Evolutionary conservation across 1,140 invertebrate genomes (phyloP), one percentile per base, ranked within the genome.

Genomic region (Drosophila subobscura): DNA sequence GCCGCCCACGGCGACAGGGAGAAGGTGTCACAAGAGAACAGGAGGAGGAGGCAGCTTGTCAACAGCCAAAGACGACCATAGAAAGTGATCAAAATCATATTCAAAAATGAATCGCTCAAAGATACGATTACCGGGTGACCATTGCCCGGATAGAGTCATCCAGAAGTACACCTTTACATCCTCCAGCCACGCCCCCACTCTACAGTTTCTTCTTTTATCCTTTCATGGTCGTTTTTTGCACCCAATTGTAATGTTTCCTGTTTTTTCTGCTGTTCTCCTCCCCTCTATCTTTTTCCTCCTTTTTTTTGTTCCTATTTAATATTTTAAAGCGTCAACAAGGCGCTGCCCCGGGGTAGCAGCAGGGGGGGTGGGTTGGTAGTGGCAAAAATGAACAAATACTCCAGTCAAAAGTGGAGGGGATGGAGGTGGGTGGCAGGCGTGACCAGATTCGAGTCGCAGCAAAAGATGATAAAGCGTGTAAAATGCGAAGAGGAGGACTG

Each of bases 281-380:
- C 53, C 27, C 40, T 7, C 49, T 12, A 44, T 14, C 25, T n/a
- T 29, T 12, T 23, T 16, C 20, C 40, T 46, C 42, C 2, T 72
- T 50, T 37, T 29, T 49, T 56, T 72, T 40, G 51, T 45, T 58
- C 67, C 59, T 77, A 70, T 85, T 84, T 77, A 79, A 84, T 79
- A 79, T 84, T 84, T 79, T 85, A 84, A 76, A 72, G 76, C 72
- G 80, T 67, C 79, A 75, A 84, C 66, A 66, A 53, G 57, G 44
- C 59, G 40, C 66, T 61, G 54, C 49, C 47, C 47, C n/a, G 27
- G 29, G 23, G 23, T 12, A 16, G 14, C 25, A 40, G 29, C 16
- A 16, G 2, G 29, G 54, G 54, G 58, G 27, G 22, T 27, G 40
- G 42, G 23, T 20, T 20, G 0, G 16, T 20, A 20, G 41, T n/a